phyloP scores from a whole-genome alignment of 2,113 vertebrate species.

The Ploceus nigricollis region DNA sequence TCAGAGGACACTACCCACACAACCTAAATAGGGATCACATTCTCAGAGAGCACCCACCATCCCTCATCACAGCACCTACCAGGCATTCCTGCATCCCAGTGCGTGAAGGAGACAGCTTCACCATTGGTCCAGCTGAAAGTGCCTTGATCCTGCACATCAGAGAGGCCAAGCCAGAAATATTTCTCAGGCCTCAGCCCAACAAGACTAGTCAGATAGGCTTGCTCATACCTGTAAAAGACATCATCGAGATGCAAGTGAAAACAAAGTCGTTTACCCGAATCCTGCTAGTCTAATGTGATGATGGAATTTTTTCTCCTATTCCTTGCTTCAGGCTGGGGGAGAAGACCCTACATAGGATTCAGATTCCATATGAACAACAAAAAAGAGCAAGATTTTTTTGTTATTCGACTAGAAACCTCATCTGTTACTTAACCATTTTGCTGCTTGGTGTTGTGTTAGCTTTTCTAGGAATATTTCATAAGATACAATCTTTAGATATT shows the following conservation, averaged over 20 bases:
- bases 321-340: background rate
- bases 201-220: constrained; percentile 86
- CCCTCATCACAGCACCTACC: constrained; percentile 60
- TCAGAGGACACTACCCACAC: too few species aligned
- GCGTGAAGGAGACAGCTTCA: constrained; percentile 78
- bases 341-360: background rate
- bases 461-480: background rate
- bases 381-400: fast-evolving
- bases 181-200: constrained; percentile 86
- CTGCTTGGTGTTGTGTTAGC: background rate
- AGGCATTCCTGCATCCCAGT: constrained; percentile 89
- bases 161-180: constrained; percentile 90
- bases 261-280: background rate
- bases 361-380: background rate
- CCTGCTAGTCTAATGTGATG: background rate
- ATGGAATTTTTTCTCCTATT: background rate
- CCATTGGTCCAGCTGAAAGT: constrained; percentile 79
- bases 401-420: background rate
- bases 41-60: background rate
- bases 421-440: background rate
- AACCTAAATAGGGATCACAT: fast-evolving
- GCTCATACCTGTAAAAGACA: constrained; percentile 81
- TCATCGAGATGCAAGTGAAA: background rate
- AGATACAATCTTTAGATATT: background rate
- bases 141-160: constrained; percentile 71